Evolutionary conservation across 2,113 vertebrate species (phyloP).

Genomic region (Serilophus lunatus): DNA sequence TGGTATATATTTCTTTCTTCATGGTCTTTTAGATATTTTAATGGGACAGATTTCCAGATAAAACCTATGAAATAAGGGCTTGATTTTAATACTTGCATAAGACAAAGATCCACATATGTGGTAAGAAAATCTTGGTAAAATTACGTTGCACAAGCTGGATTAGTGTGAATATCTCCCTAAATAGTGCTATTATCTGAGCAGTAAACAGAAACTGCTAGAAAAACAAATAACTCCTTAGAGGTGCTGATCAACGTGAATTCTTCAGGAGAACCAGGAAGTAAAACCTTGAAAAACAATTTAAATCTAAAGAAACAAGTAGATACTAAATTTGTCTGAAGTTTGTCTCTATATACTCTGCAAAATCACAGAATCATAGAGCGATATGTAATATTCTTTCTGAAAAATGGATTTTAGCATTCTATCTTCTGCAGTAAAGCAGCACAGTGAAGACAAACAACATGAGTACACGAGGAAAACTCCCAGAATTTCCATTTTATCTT

Average conservation of each 20-base stretch:
- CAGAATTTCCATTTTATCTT: not conserved
- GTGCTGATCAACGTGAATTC: not conserved
- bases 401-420: not conserved
- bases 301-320: not conserved
- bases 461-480: not conserved
- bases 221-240: not conserved
- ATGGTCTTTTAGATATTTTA: not conserved
- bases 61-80: not conserved
- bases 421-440: not conserved
- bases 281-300: not conserved
- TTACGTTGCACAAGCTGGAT: accelerated
- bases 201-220: not conserved
- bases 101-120: not conserved
- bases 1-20: not conserved
- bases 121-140: not conserved
- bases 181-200: not conserved
- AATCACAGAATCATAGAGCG: not conserved
- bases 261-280: not conserved
- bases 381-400: not conserved
- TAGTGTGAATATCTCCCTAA: not conserved
- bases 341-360: not conserved
- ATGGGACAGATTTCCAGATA: not conserved
- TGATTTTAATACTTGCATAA: not conserved
- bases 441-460: not conserved
- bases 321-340: not conserved